Evolutionary conservation across 2,113 vertebrate species (phyloP), one percentile per base, ranked within the genome.

Genomic region (Bujurquina vittata): DNA sequence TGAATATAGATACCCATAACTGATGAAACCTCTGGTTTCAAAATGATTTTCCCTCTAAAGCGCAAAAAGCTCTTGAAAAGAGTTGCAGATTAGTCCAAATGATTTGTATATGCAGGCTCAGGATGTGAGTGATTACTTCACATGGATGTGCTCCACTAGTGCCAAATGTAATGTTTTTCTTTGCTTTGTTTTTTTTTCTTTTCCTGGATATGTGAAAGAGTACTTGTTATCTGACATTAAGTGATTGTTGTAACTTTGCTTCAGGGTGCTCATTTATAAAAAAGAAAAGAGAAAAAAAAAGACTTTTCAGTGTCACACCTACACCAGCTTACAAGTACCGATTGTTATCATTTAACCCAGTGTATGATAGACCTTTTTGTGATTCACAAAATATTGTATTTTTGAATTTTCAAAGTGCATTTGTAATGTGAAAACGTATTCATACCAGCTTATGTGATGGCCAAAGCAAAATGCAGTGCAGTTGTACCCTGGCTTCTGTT

Each of bases 81-180:
- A 52, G 23, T 63, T 69, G 76, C 74, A 81, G 22, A 77, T 81
- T 40, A 55, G 11, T 84, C 73, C 56, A 80, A 57, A 86, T 62
- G 61, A 81, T 74, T 84, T 61, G 11, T 65, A 18, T 81, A 88
- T 80, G n/a, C 61, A 85, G 61, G 75, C 89, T 93, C 91, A 92
- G 88, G 88, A 83, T 43, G 22, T 12, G 62, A 80, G 56, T 78
- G 79, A 74, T 57, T 37, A 78, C 40, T 46, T 89, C 86, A 80
- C 49, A 33, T 65, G 54, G 78, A 84, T 76, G 83, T 82, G 81
- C 61, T 85, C 61, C 81, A 87, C 46, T 79, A 83, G 91, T 94
- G 93, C 93, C 93, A 92, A 94, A 94, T 80, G 26, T 65, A 61
- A 77, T 17, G 1, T 69, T 49, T 46, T 67, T 29, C 43, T 88